Evolutionary conservation across 2,113 vertebrate genomes (phyloP), one percentile per base, ranked within the genome.

Genomic region (Okapia johnstoni): DNA sequence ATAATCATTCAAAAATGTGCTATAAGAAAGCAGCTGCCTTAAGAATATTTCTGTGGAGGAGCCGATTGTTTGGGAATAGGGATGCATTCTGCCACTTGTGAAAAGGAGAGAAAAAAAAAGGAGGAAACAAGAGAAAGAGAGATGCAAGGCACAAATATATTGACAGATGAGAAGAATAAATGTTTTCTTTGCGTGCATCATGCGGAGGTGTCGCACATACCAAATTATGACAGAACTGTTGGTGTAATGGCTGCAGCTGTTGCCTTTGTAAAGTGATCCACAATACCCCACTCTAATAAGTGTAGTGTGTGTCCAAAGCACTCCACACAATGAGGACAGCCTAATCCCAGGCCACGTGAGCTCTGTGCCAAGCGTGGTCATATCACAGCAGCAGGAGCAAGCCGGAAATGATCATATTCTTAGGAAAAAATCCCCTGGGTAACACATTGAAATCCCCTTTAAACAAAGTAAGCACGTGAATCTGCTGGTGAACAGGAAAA

Each of bases 251-350:
- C 93, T 98, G 98, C 98, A 99, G 98, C 99, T 99, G 98, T 96
- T 98, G 98, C 97, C 96, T 99, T 99, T 98, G 98, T 98, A 98
- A 99, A 98, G 88, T 97, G 98, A 99, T 98, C 98, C 98, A 98
- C 95, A 98, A 97, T 97, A 94, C 96, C 98, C 98, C 96, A 92
- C 97, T 95, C 98, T 98, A 98, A 98, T 98, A 98, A 98, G 95
- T 97, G 90, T 98, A 94, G 98, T 96, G 97, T 76, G 70, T 98
- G 97, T 98, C 98, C 95, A 97, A 98, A 98, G 98, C 98, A 98
- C 98, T 99, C 98, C 98, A 98, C 97, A 98, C 50, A 48, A 95
- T 80, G 96, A 97, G 93, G 97, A 97, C 97, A 97, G 97, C 97
- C 96, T 99, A 98, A 98, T 99, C 98, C 97, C 96, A 58, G 87